These are phyloP conservation scores for Rhinichthys osculus DNA, from an alignment of 2,797 vertebrate species.

Conservation along the genomic window DNA sequence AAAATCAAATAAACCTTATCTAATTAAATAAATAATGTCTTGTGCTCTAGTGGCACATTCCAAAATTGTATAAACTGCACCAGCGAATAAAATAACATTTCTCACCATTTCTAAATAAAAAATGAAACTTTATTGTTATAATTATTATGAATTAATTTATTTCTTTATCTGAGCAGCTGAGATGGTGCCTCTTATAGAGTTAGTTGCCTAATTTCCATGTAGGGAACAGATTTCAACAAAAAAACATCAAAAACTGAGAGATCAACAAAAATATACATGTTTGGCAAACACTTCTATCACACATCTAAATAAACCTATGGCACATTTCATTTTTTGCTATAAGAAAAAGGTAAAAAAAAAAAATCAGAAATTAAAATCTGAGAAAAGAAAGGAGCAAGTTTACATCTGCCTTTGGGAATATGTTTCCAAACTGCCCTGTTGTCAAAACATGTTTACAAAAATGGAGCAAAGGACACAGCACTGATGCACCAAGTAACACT, in stretches of 20 bases:
- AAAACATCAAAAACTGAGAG: neutral
- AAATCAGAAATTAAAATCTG: neutral
- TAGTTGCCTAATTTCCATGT: no score
- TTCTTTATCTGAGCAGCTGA: neutral
- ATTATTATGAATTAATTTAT: no score
- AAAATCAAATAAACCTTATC: no score
- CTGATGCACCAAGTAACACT: neutral
- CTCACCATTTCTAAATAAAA: neutral
- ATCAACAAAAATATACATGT: neutral
- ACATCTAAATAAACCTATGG: neutral
- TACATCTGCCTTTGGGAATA: neutral
- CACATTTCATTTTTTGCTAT: neutral
- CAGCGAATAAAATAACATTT: neutral
- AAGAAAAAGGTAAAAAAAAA: no score
- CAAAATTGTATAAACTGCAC: no score
- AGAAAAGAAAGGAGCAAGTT: neutral
- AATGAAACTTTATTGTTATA: neutral
- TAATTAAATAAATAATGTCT: no score
- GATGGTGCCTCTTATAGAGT: neutral
- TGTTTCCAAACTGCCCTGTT: neutral
- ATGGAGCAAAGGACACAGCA: neutral
- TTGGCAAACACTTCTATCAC: neutral
- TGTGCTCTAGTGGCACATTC: no score
- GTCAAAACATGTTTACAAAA: conserved; percentile 22
- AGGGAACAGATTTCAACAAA: neutral